Conservation (phyloP, 2,888 invertebrate species). For the Cephus rjabovi region DNA sequence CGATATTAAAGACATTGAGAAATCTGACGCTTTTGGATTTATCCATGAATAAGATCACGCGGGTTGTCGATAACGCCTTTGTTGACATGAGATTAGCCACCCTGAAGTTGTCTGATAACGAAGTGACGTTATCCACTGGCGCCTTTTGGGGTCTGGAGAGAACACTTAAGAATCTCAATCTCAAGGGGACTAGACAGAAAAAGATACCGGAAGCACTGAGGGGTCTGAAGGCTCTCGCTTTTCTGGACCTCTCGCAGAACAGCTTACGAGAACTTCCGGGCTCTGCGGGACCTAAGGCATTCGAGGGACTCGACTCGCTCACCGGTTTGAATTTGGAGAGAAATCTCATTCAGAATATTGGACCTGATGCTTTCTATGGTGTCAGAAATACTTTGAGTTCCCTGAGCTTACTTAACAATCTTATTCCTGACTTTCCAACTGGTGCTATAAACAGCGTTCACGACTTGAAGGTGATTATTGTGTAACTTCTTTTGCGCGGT, state of each 20-base stretch:
- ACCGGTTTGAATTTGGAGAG: constrained; percentile 90
- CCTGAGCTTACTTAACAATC: constrained; percentile 88
- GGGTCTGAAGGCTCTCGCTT: constrained; percentile 83
- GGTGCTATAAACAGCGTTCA: constrained; percentile 81
- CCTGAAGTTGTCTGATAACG: constrained; percentile 88
- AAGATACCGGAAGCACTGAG: constrained; percentile 83
- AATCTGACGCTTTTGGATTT: constrained; percentile 85
- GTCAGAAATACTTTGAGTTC: constrained; percentile 87
- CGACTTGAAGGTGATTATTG: constrained; percentile 75
- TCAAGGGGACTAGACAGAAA: constrained; percentile 88
- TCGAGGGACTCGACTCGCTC: constrained; percentile 83
- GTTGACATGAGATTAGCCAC: constrained; percentile 81
- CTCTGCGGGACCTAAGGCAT: constrained; percentile 74
- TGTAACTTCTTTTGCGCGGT: not conserved
- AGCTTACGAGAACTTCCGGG: constrained; percentile 85
- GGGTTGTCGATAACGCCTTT: constrained; percentile 82
- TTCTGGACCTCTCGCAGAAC: constrained; percentile 90
- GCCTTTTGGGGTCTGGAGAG: constrained; percentile 85
- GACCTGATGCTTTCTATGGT: constrained; percentile 81
- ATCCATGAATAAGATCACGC: constrained; percentile 82
- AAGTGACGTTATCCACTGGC: constrained; percentile 77
- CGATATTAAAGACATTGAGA: constrained; percentile 75
- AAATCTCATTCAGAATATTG: constrained; percentile 84
- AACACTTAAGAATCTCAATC: constrained; percentile 87
- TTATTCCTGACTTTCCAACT: constrained; percentile 88